These are phyloP conservation scores for Zygogramma bicolorata DNA, from an alignment of 2,888 invertebrate genomes.

Conservation along the genomic window DNA sequence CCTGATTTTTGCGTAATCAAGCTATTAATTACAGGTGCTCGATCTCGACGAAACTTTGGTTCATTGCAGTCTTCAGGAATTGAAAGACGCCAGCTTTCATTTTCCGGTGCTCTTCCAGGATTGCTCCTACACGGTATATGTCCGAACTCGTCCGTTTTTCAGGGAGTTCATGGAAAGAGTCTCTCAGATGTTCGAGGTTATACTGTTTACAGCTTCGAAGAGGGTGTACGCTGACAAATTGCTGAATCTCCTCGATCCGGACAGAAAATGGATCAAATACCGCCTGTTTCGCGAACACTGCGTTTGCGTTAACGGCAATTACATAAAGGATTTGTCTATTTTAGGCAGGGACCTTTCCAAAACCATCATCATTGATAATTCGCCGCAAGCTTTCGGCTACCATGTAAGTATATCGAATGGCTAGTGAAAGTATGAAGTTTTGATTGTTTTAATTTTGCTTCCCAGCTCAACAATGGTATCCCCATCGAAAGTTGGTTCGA, in stretches of 20 bases:
- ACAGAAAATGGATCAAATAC: conserved; percentile 89
- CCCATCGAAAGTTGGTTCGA: conserved; percentile 98
- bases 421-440: background rate
- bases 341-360: conserved; percentile 91
- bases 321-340: conserved; percentile 94
- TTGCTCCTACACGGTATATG: conserved; percentile 86
- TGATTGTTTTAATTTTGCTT: conserved; percentile 46
- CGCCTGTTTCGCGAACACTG: conserved; percentile 96
- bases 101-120: conserved; percentile 95
- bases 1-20: no score
- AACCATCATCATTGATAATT: conserved; percentile 90
- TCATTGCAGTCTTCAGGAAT: conserved; percentile 92
- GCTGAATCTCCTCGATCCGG: conserved; percentile 90
- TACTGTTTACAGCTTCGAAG: conserved; percentile 95
- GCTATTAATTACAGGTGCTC: conserved; percentile 69
- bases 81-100: conserved; percentile 92
- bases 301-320: conserved; percentile 94
- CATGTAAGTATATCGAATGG: conserved; percentile 71
- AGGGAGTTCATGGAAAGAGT: conserved; percentile 88
- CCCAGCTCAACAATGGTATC: conserved; percentile 92
- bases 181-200: conserved; percentile 70
- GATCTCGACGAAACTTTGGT: conserved; percentile 93
- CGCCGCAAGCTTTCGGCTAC: conserved; percentile 94
- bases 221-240: conserved; percentile 95
- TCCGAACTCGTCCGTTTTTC: conserved; percentile 91